These are phyloP conservation scores for Strigamia maritima DNA, from an alignment of 2,888 invertebrate genomes.

Conservation along the genomic window DNA sequence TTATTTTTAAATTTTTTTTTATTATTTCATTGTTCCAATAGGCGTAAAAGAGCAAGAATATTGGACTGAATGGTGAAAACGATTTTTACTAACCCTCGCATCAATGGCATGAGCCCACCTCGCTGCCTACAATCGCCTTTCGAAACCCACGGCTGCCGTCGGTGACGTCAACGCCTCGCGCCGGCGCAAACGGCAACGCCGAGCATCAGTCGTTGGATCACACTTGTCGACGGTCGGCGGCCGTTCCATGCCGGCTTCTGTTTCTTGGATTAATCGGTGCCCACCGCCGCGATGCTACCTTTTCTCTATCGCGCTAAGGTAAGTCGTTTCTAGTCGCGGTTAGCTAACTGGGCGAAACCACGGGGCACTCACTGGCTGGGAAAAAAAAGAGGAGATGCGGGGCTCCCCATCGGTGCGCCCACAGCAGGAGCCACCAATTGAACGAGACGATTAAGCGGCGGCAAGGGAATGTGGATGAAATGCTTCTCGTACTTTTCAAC, in stretches of 20 bases:
- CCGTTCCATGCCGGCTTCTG: background rate
- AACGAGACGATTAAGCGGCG: slow-evolving; percentile 4
- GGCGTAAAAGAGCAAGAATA: no score
- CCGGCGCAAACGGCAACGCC: background rate
- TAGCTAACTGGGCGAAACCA: background rate
- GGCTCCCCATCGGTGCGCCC: background rate
- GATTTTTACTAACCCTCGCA: background rate
- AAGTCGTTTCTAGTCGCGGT: background rate
- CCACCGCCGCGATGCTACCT: background rate
- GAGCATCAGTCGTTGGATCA: background rate
- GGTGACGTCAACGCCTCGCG: slow-evolving; percentile 4
- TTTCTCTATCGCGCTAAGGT: background rate
- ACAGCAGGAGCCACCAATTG: slow-evolving; percentile 4
- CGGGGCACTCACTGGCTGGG: background rate
- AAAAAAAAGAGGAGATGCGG: background rate
- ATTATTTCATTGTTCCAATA: no score
- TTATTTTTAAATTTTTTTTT: no score
- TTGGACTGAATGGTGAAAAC: background rate
- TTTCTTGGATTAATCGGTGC: background rate
- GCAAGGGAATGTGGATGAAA: background rate
- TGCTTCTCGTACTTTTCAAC: no score
- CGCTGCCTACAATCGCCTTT: background rate
- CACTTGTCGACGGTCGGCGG: background rate
- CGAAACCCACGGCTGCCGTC: slow-evolving; percentile 4
- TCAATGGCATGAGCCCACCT: slow-evolving; percentile 4